Conservation (phyloP, 2,797 vertebrate species). For the Clarias platycephalus region DNA sequence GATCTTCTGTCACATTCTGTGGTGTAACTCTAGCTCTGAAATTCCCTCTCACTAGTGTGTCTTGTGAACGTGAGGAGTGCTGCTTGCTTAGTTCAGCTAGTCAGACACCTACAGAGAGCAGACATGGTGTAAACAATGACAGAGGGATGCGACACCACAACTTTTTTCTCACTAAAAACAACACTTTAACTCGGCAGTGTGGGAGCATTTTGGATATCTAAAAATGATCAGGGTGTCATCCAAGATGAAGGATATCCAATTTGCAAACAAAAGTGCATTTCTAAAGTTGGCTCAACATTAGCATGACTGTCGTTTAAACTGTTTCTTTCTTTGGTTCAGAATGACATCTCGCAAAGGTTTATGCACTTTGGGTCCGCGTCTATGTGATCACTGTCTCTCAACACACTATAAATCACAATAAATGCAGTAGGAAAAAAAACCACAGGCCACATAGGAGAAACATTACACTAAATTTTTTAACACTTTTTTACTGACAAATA, state of each 20-base stretch:
- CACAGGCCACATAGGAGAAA: background rate
- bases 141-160: constrained; percentile 24
- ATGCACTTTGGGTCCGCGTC: background rate
- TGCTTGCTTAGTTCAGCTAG: constrained; percentile 12
- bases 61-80: background rate
- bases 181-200: constrained; percentile 1
- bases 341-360: background rate
- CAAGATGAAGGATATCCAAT: constrained; percentile 7
- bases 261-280: background rate
- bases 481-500: background rate
- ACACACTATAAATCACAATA: background rate
- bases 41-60: background rate
- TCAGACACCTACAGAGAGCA: constrained; percentile 17
- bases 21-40: background rate
- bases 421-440: background rate
- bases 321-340: background rate
- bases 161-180: constrained; percentile 31
- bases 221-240: constrained; percentile 4
- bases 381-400: background rate
- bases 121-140: constrained; percentile 30
- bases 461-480: background rate
- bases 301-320: background rate
- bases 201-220: constrained; percentile 1
- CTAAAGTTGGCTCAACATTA: background rate
- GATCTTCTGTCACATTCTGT: background rate